Percentiles rank a stretch among this genome's conserved stretches.
Conservation (phyloP, 2,888 invertebrate species). For the Drosophila prolongata region DNA sequence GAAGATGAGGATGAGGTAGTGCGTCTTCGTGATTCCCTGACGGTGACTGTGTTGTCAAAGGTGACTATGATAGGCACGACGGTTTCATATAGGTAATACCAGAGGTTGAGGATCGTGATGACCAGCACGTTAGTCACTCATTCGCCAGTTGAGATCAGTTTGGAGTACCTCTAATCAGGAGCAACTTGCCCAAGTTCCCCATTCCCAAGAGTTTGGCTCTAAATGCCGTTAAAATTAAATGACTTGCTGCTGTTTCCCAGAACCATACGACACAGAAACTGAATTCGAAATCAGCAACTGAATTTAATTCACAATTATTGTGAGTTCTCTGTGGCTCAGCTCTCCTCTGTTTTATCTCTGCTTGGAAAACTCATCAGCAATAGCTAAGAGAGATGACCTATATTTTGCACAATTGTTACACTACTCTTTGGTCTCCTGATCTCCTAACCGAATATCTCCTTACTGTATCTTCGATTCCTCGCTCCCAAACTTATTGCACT, state of each 20-base stretch:
- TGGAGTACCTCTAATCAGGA: slow-evolving; percentile 11
- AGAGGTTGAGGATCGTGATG: slow-evolving; percentile 56
- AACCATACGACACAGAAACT: slow-evolving; percentile 37
- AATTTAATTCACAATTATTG: slow-evolving; percentile 61
- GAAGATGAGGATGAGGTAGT: slow-evolving; percentile 2
- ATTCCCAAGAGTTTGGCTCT: slow-evolving; percentile 3
- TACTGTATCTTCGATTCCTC: slow-evolving; percentile 7
- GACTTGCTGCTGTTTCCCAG: slow-evolving; percentile 36
- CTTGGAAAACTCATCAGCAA: slow-evolving; percentile 61
- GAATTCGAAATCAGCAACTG: slow-evolving; percentile 53
- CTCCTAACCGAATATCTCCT: slow-evolving; percentile 9
- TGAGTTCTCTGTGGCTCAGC: slow-evolving; percentile 20
- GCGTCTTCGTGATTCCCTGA: slow-evolving; percentile 57
- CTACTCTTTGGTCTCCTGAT: slow-evolving; percentile 30
- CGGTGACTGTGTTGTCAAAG: slow-evolving; percentile 42
- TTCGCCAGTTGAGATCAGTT: slow-evolving; percentile 23
- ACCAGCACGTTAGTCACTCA: slow-evolving; percentile 59
- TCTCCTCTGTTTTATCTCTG: slow-evolving; percentile 29
- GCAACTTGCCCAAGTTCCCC: neutral
- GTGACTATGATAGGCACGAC: slow-evolving; percentile 65
- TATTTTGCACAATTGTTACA: slow-evolving; percentile 72
- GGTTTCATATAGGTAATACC: slow-evolving; percentile 62
- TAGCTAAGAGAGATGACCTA: slow-evolving; percentile 62
- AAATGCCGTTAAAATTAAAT: slow-evolving; percentile 61
- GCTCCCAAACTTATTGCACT: slow-evolving; percentile 51